A percentile compares a stretch with the other conserved stretches of the same genome.
Conservation (phyloP, 2,113 vertebrate genomes). For the Embiotoca jacksoni region DNA sequence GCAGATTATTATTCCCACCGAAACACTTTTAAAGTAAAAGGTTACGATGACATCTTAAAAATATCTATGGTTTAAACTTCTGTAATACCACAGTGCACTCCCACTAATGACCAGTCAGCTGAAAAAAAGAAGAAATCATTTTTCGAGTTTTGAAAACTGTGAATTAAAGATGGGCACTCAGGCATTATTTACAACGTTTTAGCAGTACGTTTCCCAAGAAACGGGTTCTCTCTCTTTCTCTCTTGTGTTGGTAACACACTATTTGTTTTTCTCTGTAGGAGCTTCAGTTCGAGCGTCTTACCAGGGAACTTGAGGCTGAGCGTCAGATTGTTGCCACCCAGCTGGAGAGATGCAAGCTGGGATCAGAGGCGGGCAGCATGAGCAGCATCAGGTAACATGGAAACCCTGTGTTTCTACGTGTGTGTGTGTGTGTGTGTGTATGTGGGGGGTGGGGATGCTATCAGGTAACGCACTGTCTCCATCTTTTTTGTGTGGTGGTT, state of each 20-base stretch:
- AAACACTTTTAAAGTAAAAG: background rate
- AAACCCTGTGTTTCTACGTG: background rate
- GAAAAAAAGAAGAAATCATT: no score
- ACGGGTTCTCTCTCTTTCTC: background rate
- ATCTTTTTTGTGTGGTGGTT: background rate
- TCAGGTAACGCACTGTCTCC: background rate
- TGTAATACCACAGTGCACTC: no score
- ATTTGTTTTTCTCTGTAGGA: slow-evolving; percentile 82
- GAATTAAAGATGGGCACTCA: no score
- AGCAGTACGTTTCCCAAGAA: background rate
- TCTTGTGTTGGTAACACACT: background rate
- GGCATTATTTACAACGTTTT: no score
- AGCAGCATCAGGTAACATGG: slow-evolving; percentile 95
- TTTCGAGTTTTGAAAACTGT: no score
- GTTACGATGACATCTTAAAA: no score
- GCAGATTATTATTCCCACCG: background rate
- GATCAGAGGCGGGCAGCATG: slow-evolving; percentile 97
- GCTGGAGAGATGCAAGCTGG: slow-evolving; percentile 98
- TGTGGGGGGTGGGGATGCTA: no score
- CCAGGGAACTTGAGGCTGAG: slow-evolving; percentile 97
- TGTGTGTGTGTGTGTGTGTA: slow-evolving; percentile 11
- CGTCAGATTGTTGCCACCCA: slow-evolving; percentile 97
- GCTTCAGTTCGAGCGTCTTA: slow-evolving; percentile 97
- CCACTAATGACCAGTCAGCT: no score
- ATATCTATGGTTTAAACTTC: no score